phyloP scores from a whole-genome alignment of 2,888 invertebrate genomes.

The Leucozona laternaria region DNA sequence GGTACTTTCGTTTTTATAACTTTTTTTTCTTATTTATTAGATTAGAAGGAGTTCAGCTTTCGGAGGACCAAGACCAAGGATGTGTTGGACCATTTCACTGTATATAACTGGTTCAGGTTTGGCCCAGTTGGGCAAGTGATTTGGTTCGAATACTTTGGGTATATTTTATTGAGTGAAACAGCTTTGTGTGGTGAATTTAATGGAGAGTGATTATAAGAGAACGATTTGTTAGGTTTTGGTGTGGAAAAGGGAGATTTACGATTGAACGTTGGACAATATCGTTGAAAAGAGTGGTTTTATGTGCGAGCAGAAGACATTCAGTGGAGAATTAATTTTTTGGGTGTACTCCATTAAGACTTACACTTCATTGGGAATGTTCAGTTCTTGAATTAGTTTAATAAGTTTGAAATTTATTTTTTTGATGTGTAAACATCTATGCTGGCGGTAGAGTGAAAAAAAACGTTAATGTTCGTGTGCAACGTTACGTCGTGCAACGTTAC shows the following conservation, averaged over 20 bases:
- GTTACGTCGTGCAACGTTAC: no score
- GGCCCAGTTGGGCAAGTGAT: conserved; percentile 18
- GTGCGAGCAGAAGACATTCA: background rate
- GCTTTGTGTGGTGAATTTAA: conserved; percentile 34
- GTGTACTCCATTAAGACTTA: background rate
- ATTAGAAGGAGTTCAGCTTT: conserved; percentile 28
- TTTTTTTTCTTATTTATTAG: conserved; percentile 18
- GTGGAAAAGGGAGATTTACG: conserved; percentile 9
- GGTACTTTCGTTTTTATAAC: conserved; percentile 37
- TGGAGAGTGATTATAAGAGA: conserved; percentile 32
- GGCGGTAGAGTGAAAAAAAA: no score
- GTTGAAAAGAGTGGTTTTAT: background rate
- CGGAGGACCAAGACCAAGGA: background rate
- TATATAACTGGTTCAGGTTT: background rate
- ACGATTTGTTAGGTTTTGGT: background rate
- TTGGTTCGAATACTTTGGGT: conserved; percentile 21
- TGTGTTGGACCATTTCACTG: background rate
- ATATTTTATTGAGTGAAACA: conserved; percentile 47
- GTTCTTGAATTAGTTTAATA: no score
- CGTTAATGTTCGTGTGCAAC: no score
- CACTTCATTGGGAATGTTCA: no score
- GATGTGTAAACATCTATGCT: no score
- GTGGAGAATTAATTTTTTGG: background rate
- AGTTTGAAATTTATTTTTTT: no score
- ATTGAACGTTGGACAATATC: background rate